Base-by-base conservation (phyloP, 2,113 vertebrate genomes). In the Glaucidium brasilianum region DNA sequence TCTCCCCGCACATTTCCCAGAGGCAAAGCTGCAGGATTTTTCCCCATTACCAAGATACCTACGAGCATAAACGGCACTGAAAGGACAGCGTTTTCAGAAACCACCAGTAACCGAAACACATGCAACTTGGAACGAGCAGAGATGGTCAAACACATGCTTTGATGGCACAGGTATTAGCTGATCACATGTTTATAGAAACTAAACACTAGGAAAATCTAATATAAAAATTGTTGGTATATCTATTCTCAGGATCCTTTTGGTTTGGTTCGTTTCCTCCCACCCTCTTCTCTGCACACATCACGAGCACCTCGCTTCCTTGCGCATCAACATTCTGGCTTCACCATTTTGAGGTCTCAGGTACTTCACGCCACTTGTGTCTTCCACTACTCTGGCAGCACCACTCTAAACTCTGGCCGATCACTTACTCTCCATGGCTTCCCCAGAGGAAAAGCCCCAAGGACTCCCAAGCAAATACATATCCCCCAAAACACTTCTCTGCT, bases 1-100 rank as follows among this genome's bases (percentile, higher is more conserved):
- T 94, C 76, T 95, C 86, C 83, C 49, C 91, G 68, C 91, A 62
- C 80, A 43, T 56, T 94, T 96, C 94, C 68, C 93, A 68, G 22
- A 86, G 76, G 64, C 35, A 91, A 82, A 21, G 3, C 56, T 11
- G 55, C 45, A 67, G 26, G 2, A 1, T 76, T 49, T 9, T 3
- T 10, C 26, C 15, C 39, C 25, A 8, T 32, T 32, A 27, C 29
- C 26, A n/a, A 30, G 66, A 17, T 6, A 50, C 10, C 19, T 12
- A 47, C 1, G 59, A 87, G 43, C 30, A 30, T 50, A 63, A 87
- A 43, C 2, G n/a, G 25, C 47, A 55, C 56, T 11, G 72, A 67
- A 71, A 62, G 32, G 34, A 5, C 45, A 43, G 34, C 11, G 45
- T n/a, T 56, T 76, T 71, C 76, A 45, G 47, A 82, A 91, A 64